Percentiles rank a stretch among this genome's conserved stretches.
These are phyloP conservation scores for Calidris pygmaea DNA, from an alignment of 2,113 vertebrate genomes.

Conservation along the genomic window DNA sequence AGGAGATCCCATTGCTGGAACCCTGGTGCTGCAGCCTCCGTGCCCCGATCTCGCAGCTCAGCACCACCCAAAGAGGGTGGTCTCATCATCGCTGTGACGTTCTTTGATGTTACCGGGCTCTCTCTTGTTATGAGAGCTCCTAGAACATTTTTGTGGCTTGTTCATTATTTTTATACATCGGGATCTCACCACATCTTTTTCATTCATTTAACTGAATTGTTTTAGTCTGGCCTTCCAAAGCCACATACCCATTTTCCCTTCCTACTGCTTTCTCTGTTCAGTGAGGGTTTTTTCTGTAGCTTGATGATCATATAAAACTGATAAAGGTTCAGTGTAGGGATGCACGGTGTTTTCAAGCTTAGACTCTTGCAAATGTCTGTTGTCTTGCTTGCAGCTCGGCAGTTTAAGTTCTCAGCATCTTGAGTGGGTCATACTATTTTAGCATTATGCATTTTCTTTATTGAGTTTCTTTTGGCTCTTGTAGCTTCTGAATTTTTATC, in stretches of 20 bases:
- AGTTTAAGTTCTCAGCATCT: not conserved
- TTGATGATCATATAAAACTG: not conserved
- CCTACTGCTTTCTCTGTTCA: not conserved
- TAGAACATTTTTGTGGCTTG: not conserved
- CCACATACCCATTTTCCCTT: not conserved
- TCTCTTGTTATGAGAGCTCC: not conserved
- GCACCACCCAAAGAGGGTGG: too few relatives aligned
- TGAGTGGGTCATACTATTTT: not conserved
- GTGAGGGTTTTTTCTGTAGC: not conserved
- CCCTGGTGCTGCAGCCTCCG: not conserved
- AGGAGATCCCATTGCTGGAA: not conserved
- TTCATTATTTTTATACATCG: not conserved
- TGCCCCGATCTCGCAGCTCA: not conserved
- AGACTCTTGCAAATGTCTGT: not conserved
- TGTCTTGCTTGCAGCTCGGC: not conserved
- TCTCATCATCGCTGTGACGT: not conserved
- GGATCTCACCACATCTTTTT: not conserved
- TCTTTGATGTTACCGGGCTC: not conserved
- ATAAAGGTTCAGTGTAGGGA: not conserved
- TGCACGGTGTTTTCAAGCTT: not conserved
- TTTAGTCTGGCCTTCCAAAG: not conserved
- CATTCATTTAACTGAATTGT: not conserved
- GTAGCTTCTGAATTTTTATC: not conserved
- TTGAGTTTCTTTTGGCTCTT: not conserved
- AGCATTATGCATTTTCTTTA: not conserved